phyloP scores from a whole-genome alignment of 2,113 vertebrate species.

The Dolichallabes microphthalmus region DNA sequence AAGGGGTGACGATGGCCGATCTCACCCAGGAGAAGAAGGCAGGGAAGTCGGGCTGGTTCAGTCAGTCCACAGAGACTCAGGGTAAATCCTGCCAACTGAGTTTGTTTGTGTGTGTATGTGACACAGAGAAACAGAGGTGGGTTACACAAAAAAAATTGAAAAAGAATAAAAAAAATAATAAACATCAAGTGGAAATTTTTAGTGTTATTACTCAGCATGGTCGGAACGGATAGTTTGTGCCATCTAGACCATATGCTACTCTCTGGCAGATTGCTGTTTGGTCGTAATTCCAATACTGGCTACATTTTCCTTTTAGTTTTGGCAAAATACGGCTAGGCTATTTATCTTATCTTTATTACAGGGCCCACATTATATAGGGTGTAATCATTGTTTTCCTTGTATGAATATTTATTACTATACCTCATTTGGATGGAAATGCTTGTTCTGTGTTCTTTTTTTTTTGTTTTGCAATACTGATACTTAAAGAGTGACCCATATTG shows the following conservation, averaged over 20 bases:
- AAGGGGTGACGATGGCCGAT: conserved; percentile 93
- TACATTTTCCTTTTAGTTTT: not conserved
- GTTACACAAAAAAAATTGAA: not conserved
- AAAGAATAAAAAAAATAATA: not conserved
- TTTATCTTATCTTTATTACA: not conserved
- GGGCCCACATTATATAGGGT: not conserved
- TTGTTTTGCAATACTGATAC: not conserved
- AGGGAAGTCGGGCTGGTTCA: conserved; percentile 90
- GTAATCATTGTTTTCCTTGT: not conserved
- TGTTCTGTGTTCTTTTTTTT: not conserved
- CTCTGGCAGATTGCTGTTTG: conserved; percentile 15
- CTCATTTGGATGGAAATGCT: not conserved
- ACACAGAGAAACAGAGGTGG: conserved; percentile 11
- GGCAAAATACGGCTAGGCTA: not conserved
- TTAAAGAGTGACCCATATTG: not conserved
- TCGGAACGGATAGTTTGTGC: not conserved
- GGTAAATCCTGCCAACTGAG: conserved; percentile 74
- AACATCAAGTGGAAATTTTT: not conserved
- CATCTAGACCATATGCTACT: not conserved
- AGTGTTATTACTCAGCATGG: not conserved
- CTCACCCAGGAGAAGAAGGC: conserved; percentile 92
- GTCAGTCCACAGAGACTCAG: conserved; percentile 89
- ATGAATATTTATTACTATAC: not conserved
- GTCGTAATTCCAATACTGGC: conserved; percentile 1
- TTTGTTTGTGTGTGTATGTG: conserved; percentile 27